phyloP scores from a whole-genome alignment of 2,113 vertebrate genomes.

The Himantopus leucocephalus region DNA sequence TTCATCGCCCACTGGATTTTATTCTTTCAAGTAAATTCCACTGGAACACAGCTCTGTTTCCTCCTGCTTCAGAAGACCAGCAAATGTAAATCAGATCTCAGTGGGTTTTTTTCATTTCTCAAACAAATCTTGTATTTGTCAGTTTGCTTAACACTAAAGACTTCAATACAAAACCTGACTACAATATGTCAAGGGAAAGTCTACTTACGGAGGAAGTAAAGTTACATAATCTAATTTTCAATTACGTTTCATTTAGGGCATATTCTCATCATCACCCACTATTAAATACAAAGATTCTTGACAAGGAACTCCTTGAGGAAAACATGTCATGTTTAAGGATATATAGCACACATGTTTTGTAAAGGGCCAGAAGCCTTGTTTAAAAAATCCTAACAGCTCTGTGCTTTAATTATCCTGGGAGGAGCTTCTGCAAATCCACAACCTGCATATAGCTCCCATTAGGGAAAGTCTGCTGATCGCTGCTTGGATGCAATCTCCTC shows the following conservation, averaged over 20 bases:
- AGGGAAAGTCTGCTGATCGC: neutral
- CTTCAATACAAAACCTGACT: conserved; percentile 49
- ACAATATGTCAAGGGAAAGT: conserved; percentile 45
- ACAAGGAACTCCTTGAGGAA: conserved; percentile 74
- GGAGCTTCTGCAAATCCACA: neutral
- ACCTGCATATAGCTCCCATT: neutral
- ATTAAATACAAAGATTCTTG: conserved; percentile 76
- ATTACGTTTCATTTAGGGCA: conserved; percentile 75
- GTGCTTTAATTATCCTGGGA: conserved; percentile 31
- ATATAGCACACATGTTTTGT: conserved; percentile 66
- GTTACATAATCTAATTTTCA: conserved; percentile 78
- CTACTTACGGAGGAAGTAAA: conserved; percentile 65
- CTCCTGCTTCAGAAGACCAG: neutral
- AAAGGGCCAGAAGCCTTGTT: conserved; percentile 47
- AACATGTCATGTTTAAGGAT: conserved; percentile 76
- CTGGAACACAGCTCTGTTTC: conserved; percentile 20
- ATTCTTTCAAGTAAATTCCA: neutral
- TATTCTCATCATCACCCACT: conserved; percentile 70
- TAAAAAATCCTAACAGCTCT: neutral
- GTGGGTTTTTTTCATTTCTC: neutral
- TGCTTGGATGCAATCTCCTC: neutral
- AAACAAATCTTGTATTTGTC: conserved; percentile 45
- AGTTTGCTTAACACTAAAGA: conserved; percentile 52
- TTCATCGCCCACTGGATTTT: neutral
- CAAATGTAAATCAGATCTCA: conserved; percentile 21